Evolutionary conservation across 2,113 vertebrate genomes (phyloP).

Genomic region (Notechis scutatus): DNA sequence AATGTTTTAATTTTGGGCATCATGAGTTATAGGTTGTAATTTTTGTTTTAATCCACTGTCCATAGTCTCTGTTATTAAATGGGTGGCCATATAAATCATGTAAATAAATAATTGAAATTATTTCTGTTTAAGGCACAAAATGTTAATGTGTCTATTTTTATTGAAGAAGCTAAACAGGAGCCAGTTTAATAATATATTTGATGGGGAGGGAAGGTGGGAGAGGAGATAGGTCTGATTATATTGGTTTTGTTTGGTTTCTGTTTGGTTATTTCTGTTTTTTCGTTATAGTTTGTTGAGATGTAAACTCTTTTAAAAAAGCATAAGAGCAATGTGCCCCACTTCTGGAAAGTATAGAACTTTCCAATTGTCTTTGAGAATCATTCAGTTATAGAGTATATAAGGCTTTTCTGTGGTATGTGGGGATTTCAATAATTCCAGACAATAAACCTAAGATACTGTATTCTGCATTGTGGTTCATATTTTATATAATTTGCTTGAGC

Average conservation of each 20-base stretch:
- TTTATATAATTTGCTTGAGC: not conserved
- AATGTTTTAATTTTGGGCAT: not conserved
- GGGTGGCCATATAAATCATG: not conserved
- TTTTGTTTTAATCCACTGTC: not conserved
- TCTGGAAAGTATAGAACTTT: not conserved
- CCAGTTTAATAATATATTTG: not conserved
- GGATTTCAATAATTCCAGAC: not conserved
- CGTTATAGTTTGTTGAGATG: not conserved
- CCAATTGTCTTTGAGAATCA: not conserved
- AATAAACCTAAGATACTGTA: not conserved
- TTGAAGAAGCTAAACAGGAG: not conserved
- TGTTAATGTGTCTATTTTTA: not conserved
- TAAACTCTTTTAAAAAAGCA: not conserved
- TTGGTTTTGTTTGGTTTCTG: not conserved
- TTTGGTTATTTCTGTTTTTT: not conserved
- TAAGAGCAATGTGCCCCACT: not conserved
- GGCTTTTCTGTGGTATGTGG: not conserved
- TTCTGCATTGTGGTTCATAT: not conserved
- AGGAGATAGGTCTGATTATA: not conserved
- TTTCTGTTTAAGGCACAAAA: not conserved
- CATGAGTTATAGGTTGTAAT: not conserved
- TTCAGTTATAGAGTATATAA: not conserved
- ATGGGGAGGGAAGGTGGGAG: not conserved
- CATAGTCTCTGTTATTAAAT: not conserved
- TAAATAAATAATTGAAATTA: not conserved